A percentile compares a stretch with the other conserved stretches of the same genome.
These are phyloP conservation scores for Dicyrtoma fusca DNA, from an alignment of 2,888 invertebrate genomes.

Conservation along the genomic window DNA sequence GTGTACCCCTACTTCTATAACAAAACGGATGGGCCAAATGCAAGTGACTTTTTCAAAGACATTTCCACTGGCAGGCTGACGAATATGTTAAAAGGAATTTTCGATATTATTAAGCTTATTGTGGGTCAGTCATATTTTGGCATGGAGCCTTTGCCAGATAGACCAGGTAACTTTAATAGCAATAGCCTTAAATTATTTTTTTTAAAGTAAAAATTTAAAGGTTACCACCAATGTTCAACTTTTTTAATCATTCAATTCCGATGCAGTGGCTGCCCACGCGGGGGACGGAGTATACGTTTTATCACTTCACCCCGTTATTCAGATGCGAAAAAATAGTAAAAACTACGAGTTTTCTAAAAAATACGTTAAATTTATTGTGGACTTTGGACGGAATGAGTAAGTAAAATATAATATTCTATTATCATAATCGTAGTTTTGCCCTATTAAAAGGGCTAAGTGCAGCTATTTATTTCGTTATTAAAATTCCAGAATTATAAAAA, in stretches of 20 bases:
- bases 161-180: background rate
- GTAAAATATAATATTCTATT: background rate
- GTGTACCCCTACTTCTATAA: constrained; percentile 8
- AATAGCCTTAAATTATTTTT: too few species aligned
- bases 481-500: too few species aligned
- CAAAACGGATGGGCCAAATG: too few species aligned
- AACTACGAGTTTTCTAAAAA: background rate
- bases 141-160: background rate
- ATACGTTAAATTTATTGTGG: background rate
- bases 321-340: background rate
- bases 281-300: background rate
- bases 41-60: too few species aligned
- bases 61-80: too few species aligned
- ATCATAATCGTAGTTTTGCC: too few species aligned
- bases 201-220: too few species aligned
- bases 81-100: background rate
- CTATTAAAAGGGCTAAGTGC: background rate
- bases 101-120: background rate
- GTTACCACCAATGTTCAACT: too few species aligned
- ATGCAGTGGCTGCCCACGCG: background rate
- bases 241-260: background rate
- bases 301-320: background rate
- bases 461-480: too few species aligned
- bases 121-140: background rate
- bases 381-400: constrained; percentile 7